A percentile compares a stretch with the other conserved stretches of the same genome.
Conservation (phyloP, 2,797 vertebrate species). For the Varecia variegata region DNA sequence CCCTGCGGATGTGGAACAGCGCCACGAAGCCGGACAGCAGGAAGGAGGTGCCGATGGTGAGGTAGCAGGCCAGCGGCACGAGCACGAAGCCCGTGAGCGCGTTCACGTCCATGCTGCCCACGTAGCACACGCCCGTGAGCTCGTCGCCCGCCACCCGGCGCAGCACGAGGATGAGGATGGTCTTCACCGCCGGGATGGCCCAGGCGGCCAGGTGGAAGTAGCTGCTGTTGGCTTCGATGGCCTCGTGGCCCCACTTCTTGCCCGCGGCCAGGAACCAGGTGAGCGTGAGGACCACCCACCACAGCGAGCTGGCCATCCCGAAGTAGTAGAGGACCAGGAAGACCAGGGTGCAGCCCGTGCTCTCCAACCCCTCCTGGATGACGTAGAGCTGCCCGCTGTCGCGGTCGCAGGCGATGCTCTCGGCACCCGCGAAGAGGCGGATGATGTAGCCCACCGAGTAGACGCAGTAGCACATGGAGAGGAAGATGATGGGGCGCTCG, state of each 20-base stretch:
- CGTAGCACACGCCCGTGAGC: conserved; percentile 96
- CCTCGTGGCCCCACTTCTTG: conserved; percentile 99
- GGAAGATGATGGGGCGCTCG: conserved; percentile 98
- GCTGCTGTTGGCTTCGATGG: conserved; percentile 98
- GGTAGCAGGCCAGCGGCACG: conserved; percentile 95
- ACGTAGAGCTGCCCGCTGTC: conserved; percentile 96
- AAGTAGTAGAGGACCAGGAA: conserved; percentile 99
- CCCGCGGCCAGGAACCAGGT: conserved; percentile 98
- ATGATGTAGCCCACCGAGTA: conserved; percentile 97
- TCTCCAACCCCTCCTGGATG: conserved; percentile 98
- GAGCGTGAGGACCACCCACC: conserved; percentile 98
- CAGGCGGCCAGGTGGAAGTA: conserved; percentile 98
- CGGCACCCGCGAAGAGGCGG: conserved; percentile 95
- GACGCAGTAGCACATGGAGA: conserved; percentile 98
- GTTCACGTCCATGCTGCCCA: conserved; percentile 97
- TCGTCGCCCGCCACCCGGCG: conserved; percentile 97
- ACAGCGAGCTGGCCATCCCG: conserved; percentile 98
- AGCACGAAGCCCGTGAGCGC: conserved; percentile 97
- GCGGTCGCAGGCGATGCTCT: conserved; percentile 95
- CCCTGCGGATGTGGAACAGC: conserved; percentile 96
- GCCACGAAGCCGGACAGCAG: conserved; percentile 97
- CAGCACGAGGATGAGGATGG: conserved; percentile 97
- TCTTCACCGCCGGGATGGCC: conserved; percentile 97
- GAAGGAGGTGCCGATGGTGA: conserved; percentile 96
- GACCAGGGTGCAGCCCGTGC: conserved; percentile 97